Conservation (phyloP, 2,113 vertebrate species). For the Corythaeola cristata region DNA sequence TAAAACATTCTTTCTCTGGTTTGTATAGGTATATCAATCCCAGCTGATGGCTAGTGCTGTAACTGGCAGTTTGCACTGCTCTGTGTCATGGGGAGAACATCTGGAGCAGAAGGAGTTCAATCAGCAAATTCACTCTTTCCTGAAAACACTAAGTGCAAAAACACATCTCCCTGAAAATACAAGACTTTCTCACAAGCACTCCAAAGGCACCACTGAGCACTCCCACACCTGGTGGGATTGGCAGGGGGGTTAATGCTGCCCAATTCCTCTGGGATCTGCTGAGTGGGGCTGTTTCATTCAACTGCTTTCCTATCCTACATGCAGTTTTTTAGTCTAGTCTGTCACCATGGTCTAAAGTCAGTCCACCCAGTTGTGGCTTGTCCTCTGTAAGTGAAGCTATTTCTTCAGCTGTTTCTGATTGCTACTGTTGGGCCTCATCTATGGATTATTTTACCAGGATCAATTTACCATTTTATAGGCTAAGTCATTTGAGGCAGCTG, state of each 20-base stretch:
- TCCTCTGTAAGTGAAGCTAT: neutral
- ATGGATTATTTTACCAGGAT: neutral
- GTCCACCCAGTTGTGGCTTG: neutral
- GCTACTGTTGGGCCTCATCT: neutral
- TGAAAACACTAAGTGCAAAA: fast-evolving
- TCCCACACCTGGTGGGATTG: neutral
- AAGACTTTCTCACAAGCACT: neutral
- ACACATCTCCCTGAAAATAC: neutral
- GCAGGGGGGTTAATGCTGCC: neutral
- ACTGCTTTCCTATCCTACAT: neutral
- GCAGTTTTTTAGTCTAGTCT: neutral
- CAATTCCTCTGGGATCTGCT: neutral
- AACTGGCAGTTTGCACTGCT: neutral
- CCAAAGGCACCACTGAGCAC: neutral
- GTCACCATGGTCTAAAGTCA: neutral
- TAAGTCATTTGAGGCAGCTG: fast-evolving
- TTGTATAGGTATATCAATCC: neutral
- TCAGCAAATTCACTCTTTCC: neutral
- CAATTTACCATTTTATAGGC: neutral
- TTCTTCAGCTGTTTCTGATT: neutral
- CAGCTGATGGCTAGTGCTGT: neutral
- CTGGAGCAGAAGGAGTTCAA: neutral
- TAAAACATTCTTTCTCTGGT: neutral
- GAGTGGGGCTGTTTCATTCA: neutral
- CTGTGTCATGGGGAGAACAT: neutral